Evolutionary conservation across 2,888 invertebrate species (phyloP).

Genomic region (Lobophora halterata): DNA sequence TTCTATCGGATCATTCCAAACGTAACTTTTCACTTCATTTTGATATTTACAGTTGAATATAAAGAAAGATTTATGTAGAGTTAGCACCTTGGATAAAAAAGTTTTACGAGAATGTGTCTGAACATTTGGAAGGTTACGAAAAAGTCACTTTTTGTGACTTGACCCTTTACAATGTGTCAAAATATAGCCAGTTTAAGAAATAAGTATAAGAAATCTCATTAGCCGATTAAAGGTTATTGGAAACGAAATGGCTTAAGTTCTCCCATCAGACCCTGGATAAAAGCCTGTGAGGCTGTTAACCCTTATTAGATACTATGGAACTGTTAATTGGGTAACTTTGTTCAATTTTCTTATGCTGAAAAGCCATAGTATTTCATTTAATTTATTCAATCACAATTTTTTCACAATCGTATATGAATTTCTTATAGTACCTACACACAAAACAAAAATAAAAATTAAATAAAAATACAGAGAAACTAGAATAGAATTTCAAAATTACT

Average conservation of each 20-base stretch:
- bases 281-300: neutral
- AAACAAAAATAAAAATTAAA: too few relatives aligned
- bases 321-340: too few relatives aligned
- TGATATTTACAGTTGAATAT: conserved; percentile 9
- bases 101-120: conserved; percentile 3
- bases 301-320: conserved; percentile 1
- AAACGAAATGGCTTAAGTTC: conserved; percentile 33
- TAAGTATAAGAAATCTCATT: conserved; percentile 36
- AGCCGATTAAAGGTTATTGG: conserved; percentile 37
- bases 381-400: too few relatives aligned
- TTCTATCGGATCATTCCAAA: conserved; percentile 7
- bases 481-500: too few relatives aligned
- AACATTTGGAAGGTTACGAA: too few relatives aligned
- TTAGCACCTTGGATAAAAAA: conserved; percentile 2
- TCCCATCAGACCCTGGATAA: conserved; percentile 24
- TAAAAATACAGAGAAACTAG: too few relatives aligned
- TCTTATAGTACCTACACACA: too few relatives aligned
- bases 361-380: too few relatives aligned
- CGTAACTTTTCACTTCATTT: conserved; percentile 6
- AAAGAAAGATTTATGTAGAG: conserved; percentile 6
- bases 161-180: conserved; percentile 3
- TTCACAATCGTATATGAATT: too few relatives aligned
- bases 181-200: conserved; percentile 29
- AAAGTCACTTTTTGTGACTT: neutral
- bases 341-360: too few relatives aligned